Evolutionary conservation across 2,113 vertebrate species (phyloP), one percentile per base, ranked within the genome.

Genomic region (Sturnus vulgaris): DNA sequence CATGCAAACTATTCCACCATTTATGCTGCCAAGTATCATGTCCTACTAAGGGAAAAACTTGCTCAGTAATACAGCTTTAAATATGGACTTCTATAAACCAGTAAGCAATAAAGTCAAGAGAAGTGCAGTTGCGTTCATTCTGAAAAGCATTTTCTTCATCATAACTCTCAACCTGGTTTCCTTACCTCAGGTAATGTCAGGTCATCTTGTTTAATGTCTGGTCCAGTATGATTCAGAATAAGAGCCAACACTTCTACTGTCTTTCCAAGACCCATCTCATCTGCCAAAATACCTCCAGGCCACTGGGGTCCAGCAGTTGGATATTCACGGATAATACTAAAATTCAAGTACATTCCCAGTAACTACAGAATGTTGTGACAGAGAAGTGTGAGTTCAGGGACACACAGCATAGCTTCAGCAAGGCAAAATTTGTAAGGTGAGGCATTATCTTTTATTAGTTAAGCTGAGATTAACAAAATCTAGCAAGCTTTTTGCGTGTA

Each of bases 241-340:
- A 99, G 98, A 79, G 99, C 99, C 96, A 99, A 96, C 86, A 99
- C 99, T 86, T 99, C 99, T 80, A 99, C 99, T 5, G 99, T 99
- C 97, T 99, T 99, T 75, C 99, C 99, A 30, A 99, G 98, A 31
- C 99, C 99, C 99, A 99, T 99, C 94, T 99, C 99, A 98, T 99
- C 99, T 65, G 99, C 99, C 95, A 99, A 97, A 95, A 99, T 99
- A 75, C 99, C 99, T 86, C 99, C 99, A 71, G 99, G 99, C 99
- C 99, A 99, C 90, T 98, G 98, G 28, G 98, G 94, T 47, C 99
- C 99, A 49, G 98, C 98, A 95, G 97, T 64, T 3, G 99, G 99
- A 93, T 98, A 98, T 71, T 99, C 99, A 86, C 97, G 98, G n/a
- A 99, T 98, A 82, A 99, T 94, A 90, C 99, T 99, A 94, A 53